These are phyloP conservation scores for Trochalopteron elliotii DNA, from an alignment of 2,113 vertebrate species.

Conservation along the genomic window DNA sequence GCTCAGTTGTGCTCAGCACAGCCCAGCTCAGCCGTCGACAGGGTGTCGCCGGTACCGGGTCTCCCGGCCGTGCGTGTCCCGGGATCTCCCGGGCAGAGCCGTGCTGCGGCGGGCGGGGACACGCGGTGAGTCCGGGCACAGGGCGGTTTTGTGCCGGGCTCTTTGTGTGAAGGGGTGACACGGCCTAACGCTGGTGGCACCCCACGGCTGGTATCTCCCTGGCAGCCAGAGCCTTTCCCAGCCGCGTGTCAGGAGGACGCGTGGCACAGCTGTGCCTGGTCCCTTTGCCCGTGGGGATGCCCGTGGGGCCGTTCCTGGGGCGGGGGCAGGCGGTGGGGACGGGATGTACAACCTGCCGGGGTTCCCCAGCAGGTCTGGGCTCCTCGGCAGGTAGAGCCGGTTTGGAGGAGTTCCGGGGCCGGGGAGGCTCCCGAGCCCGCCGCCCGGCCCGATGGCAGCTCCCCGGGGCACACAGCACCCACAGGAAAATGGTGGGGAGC, in stretches of 20 bases:
- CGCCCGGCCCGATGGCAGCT: accelerated
- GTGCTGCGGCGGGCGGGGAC: not conserved
- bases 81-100: not conserved
- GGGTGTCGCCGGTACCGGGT: not conserved
- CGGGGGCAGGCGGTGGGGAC: not conserved
- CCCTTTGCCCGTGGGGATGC: not conserved
- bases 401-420: not conserved
- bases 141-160: not conserved
- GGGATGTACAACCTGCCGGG: not conserved
- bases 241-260: not conserved
- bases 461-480: accelerated
- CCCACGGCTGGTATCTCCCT: not conserved
- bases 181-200: not conserved
- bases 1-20: not conserved
- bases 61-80: not conserved
- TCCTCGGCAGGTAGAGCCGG: not conserved
- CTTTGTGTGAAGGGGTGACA: not conserved
- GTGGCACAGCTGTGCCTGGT: not conserved
- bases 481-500: not conserved
- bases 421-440: not conserved
- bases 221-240: not conserved
- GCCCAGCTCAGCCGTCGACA: not conserved
- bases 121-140: not conserved
- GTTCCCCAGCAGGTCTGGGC: not conserved
- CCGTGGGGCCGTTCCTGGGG: not conserved